phyloP scores from a whole-genome alignment of 2,888 invertebrate genomes.

The Plagiodera versicolora region DNA sequence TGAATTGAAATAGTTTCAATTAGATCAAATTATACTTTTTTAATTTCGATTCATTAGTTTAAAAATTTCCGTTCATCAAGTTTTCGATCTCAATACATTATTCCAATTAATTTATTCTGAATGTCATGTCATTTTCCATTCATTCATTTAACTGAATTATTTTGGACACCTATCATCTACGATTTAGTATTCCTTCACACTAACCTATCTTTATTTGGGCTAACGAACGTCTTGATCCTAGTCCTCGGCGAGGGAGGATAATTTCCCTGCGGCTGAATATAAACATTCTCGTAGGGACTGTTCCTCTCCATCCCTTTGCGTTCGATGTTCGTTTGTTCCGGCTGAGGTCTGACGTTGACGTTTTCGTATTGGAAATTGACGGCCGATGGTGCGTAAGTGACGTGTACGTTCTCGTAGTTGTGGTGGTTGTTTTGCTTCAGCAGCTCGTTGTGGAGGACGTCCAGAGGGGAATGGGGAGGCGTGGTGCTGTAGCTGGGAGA shows the following conservation, averaged over 20 bases:
- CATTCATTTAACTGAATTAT: no score
- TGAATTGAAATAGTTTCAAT: no score
- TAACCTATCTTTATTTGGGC: slow-evolving; percentile 47
- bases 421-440: slow-evolving; percentile 41
- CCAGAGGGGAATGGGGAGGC: slow-evolving; percentile 54
- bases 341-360: slow-evolving; percentile 39
- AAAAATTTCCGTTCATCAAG: no score
- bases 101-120: no score
- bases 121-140: no score
- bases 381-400: slow-evolving; percentile 37
- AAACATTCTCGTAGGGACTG: slow-evolving; percentile 67
- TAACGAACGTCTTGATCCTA: slow-evolving; percentile 63
- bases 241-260: slow-evolving; percentile 60
- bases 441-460: slow-evolving; percentile 40
- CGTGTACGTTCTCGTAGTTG: slow-evolving; percentile 44
- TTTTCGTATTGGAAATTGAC: slow-evolving; percentile 51
- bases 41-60: no score
- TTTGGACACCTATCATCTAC: no score
- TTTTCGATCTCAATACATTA: no score
- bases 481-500: slow-evolving; percentile 54
- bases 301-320: slow-evolving; percentile 34
- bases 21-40: no score
- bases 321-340: slow-evolving; percentile 37
- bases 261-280: slow-evolving; percentile 49
- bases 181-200: slow-evolving; percentile 13